phyloP scores from a whole-genome alignment of 1,140 invertebrate genomes.

The Scaptomyza hsui region DNA sequence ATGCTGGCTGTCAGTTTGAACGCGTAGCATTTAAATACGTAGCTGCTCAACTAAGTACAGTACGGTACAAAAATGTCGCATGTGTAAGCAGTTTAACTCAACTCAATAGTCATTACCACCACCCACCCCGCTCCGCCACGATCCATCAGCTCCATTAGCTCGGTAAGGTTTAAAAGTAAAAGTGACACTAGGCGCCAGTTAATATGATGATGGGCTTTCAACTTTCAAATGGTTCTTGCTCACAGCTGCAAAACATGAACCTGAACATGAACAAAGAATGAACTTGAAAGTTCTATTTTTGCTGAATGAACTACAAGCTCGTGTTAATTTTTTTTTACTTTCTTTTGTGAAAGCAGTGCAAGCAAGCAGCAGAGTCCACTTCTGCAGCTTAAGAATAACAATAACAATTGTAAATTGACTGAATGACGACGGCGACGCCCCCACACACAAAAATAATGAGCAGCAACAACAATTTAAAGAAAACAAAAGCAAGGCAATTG shows the following conservation, averaged over 20 bases:
- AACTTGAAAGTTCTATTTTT: neutral
- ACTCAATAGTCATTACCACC: neutral
- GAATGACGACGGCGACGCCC: slow-evolving; percentile 38
- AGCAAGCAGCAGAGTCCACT: slow-evolving; percentile 3
- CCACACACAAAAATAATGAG: slow-evolving; percentile 16
- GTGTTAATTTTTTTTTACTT: no score
- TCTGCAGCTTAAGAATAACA: slow-evolving; percentile 10
- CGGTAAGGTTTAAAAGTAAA: no score
- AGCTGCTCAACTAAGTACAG: slow-evolving; percentile 41
- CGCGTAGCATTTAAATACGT: slow-evolving; percentile 44
- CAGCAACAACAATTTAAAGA: neutral
- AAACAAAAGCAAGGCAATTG: slow-evolving; percentile 4
- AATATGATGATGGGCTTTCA: slow-evolving; percentile 18
- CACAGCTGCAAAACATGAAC: neutral
- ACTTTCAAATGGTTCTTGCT: slow-evolving; percentile 43
- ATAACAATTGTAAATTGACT: slow-evolving; percentile 1
- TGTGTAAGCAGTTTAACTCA: slow-evolving; percentile 9
- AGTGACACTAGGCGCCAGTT: slow-evolving; percentile 1
- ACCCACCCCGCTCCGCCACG: neutral
- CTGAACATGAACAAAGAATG: neutral
- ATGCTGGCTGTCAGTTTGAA: slow-evolving; percentile 6
- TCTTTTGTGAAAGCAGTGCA: slow-evolving; percentile 22
- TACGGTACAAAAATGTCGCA: slow-evolving; percentile 8
- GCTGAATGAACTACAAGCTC: no score
- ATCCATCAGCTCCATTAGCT: no score